phyloP scores from a whole-genome alignment of 2,113 vertebrate species.

The Platichthys stellatus region DNA sequence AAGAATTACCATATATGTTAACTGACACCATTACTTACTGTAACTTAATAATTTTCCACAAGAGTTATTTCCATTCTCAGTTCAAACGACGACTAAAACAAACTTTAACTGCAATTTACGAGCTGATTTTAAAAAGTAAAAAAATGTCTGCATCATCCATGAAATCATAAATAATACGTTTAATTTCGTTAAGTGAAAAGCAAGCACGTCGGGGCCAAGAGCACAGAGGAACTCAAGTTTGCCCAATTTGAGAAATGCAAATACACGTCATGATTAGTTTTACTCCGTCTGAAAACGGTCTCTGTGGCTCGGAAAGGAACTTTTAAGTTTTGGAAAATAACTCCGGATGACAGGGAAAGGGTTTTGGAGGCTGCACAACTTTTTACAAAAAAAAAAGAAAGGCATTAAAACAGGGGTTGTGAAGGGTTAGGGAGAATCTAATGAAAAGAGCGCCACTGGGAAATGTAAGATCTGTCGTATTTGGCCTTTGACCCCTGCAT shows the following conservation, averaged over 20 bases:
- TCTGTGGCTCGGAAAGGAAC: background rate
- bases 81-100: constrained; percentile 45
- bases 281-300: background rate
- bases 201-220: constrained; percentile 15
- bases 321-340: background rate
- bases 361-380: constrained; percentile 3
- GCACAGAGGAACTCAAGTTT: constrained; percentile 29
- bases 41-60: constrained; percentile 43
- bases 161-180: constrained; percentile 20
- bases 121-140: constrained; percentile 6
- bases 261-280: background rate
- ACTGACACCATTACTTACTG: constrained; percentile 55
- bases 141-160: constrained; percentile 22
- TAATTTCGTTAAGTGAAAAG: constrained; percentile 31
- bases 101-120: constrained; percentile 21
- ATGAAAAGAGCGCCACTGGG: background rate
- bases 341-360: background rate
- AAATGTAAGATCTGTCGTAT: constrained; percentile 5
- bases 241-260: constrained; percentile 10
- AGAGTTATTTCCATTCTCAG: constrained; percentile 32
- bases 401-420: background rate
- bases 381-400: background rate
- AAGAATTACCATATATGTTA: constrained; percentile 32
- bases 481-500: constrained; percentile 8
- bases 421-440: background rate